These are phyloP conservation scores for Drosophila monieri DNA, from an alignment of 2,888 invertebrate genomes.

Conservation along the genomic window DNA sequence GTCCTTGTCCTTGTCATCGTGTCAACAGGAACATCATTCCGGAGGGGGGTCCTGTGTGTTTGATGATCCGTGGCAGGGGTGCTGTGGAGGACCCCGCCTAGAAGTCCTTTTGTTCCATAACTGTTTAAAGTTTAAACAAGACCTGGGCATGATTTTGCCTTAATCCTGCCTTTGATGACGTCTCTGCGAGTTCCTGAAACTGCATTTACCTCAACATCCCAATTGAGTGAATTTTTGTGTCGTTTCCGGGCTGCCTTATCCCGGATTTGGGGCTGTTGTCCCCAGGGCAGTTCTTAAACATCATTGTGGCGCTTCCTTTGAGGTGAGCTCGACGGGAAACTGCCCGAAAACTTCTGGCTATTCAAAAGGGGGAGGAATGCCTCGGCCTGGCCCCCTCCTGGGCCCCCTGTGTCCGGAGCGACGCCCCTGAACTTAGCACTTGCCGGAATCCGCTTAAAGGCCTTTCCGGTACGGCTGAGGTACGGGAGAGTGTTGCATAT, in stretches of 20 bases:
- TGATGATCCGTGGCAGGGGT: neutral
- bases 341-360: slow-evolving; percentile 17
- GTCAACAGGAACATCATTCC: slow-evolving; percentile 20
- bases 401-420: neutral
- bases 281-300: slow-evolving; percentile 30
- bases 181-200: neutral
- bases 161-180: no score
- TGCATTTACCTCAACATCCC: neutral
- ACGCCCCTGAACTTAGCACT: slow-evolving; percentile 39
- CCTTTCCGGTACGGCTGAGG: slow-evolving; percentile 64
- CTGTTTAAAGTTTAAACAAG: no score
- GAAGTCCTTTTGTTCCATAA: no score
- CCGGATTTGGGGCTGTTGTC: slow-evolving; percentile 2
- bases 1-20: slow-evolving; percentile 31
- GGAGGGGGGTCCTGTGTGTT: neutral
- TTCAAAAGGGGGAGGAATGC: slow-evolving; percentile 12
- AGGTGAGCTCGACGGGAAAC: slow-evolving; percentile 6
- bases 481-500: slow-evolving; percentile 43
- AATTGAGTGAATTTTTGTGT: neutral
- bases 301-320: slow-evolving; percentile 23
- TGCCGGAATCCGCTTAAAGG: slow-evolving; percentile 71
- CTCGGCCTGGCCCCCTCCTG: neutral
- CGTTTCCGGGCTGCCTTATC: neutral
- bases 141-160: no score
- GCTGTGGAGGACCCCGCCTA: no score